Conservation (phyloP, 2,113 vertebrate species). For the Paramisgurnus dabryanus region DNA sequence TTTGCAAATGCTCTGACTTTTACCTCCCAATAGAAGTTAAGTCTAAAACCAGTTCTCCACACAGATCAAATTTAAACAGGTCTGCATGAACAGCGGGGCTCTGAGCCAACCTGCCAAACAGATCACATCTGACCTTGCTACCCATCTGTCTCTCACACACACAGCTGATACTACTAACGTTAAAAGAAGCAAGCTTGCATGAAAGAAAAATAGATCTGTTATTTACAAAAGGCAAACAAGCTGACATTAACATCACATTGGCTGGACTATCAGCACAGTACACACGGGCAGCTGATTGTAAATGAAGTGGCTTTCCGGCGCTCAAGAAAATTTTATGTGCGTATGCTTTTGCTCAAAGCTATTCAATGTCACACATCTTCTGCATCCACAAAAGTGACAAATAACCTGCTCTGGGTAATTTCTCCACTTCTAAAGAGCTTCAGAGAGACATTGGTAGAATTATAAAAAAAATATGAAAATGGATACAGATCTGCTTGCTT, state of each 20-base stretch:
- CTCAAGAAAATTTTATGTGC: neutral
- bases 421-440: too few relatives aligned
- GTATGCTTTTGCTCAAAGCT: slow-evolving; percentile 16
- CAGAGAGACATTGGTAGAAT: too few relatives aligned
- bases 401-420: neutral
- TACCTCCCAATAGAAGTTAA: slow-evolving; percentile 2
- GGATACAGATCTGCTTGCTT: too few relatives aligned
- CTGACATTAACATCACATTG: slow-evolving; percentile 12
- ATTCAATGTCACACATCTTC: neutral
- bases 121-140: slow-evolving; percentile 39
- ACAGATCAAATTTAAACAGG: slow-evolving; percentile 42
- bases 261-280: neutral
- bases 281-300: slow-evolving; percentile 12
- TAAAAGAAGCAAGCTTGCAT: slow-evolving; percentile 36
- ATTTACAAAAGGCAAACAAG: slow-evolving; percentile 30
- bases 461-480: too few relatives aligned
- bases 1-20: neutral
- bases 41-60: neutral
- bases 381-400: neutral
- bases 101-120: slow-evolving; percentile 31
- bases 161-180: slow-evolving; percentile 11
- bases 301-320: neutral
- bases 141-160: slow-evolving; percentile 34
- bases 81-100: slow-evolving; percentile 9
- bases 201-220: slow-evolving; percentile 16